phyloP scores from a whole-genome alignment of 2,113 vertebrate species.

The Takifugu bimaculatus region DNA sequence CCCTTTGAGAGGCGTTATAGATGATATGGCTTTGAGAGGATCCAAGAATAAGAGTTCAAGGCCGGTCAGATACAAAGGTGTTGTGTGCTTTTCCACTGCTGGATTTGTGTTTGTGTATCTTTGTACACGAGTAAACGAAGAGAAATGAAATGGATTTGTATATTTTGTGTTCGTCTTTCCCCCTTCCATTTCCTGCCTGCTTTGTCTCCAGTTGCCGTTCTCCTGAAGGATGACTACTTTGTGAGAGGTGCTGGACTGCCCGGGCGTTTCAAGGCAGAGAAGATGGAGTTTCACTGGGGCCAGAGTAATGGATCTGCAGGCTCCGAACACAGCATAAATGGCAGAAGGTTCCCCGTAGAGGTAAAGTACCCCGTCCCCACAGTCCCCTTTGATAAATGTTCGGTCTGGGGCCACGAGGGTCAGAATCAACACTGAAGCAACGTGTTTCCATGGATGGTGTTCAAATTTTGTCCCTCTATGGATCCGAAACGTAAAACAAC shows the following conservation, averaged over 20 bases:
- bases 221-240: conserved; percentile 95
- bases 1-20: too few relatives aligned
- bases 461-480: neutral
- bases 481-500: neutral
- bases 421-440: conserved; percentile 5
- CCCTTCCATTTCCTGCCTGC: neutral
- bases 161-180: conserved; percentile 6
- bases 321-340: conserved; percentile 94
- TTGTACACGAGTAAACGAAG: too few relatives aligned
- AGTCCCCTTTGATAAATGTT: conserved; percentile 33
- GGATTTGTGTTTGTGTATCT: too few relatives aligned
- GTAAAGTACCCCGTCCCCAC: conserved; percentile 59
- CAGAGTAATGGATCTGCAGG: conserved; percentile 91
- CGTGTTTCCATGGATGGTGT: neutral
- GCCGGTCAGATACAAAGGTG: too few relatives aligned
- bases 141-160: neutral
- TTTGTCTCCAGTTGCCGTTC: conserved; percentile 84
- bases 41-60: too few relatives aligned
- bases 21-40: too few relatives aligned
- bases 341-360: conserved; percentile 93
- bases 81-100: too few relatives aligned
- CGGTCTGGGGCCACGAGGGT: conserved; percentile 5
- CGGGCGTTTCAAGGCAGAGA: conserved; percentile 95
- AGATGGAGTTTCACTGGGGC: conserved; percentile 99
- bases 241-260: conserved; percentile 91